phyloP scores from a whole-genome alignment of 1,140 invertebrate genomes.

The Drosophila subobscura region DNA sequence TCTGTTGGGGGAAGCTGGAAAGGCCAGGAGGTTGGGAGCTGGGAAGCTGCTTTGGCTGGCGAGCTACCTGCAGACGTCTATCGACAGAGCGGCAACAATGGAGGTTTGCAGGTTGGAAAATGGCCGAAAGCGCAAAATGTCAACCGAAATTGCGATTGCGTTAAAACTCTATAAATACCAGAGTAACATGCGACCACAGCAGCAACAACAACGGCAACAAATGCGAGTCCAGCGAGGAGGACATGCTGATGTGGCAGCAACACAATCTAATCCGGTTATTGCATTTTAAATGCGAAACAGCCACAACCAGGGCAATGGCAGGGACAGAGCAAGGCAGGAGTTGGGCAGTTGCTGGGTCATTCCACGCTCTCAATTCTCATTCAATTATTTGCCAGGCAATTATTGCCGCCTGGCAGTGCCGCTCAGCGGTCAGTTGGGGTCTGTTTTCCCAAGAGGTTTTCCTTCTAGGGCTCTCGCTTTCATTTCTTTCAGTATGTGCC shows the following conservation, averaged over 20 bases:
- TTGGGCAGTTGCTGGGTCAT: no score
- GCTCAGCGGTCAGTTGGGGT: slow-evolving; percentile 7
- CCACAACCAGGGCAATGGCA: slow-evolving; percentile 42
- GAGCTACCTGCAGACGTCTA: slow-evolving; percentile 59
- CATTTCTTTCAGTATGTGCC: neutral
- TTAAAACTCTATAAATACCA: slow-evolving; percentile 83
- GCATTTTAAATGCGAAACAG: slow-evolving; percentile 70
- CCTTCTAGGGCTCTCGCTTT: neutral
- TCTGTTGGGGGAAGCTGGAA: neutral
- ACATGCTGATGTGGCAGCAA: slow-evolving; percentile 73
- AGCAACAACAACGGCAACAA: slow-evolving; percentile 33
- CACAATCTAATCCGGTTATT: slow-evolving; percentile 82
- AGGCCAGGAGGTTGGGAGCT: neutral
- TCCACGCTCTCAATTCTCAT: slow-evolving; percentile 29
- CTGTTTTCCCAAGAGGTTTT: slow-evolving; percentile 3
- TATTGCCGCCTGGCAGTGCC: slow-evolving; percentile 46
- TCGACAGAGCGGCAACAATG: slow-evolving; percentile 62
- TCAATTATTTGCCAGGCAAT: slow-evolving; percentile 58
- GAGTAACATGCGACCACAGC: slow-evolving; percentile 71
- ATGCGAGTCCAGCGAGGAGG: slow-evolving; percentile 29
- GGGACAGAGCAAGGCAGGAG: no score
- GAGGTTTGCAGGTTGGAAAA: slow-evolving; percentile 38
- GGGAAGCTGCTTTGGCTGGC: slow-evolving; percentile 1
- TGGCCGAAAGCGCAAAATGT: slow-evolving; percentile 72
- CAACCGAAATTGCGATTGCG: slow-evolving; percentile 81